Percentiles rank a stretch among this genome's conserved stretches.
phyloP scores from a whole-genome alignment of 2,888 invertebrate species.

The Hyppa rectilinea region DNA sequence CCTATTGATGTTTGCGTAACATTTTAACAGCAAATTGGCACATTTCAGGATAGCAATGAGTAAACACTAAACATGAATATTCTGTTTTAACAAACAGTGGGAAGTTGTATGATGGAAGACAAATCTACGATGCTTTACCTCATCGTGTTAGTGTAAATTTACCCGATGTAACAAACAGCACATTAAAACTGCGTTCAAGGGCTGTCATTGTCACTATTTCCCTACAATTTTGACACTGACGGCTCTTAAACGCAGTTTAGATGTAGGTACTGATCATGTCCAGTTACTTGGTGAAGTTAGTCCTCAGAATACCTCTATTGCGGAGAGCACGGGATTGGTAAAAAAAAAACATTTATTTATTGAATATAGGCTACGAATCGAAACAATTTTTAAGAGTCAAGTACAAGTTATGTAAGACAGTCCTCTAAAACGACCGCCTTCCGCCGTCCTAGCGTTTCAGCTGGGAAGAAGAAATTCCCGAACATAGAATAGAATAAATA shows the following conservation, averaged over 20 bases:
- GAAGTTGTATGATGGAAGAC: not conserved
- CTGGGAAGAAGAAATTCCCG: not conserved
- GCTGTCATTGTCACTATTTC: too few relatives aligned
- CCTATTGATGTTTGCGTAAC: not conserved
- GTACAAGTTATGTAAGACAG: not conserved
- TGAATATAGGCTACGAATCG: too few relatives aligned
- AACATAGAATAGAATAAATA: too few relatives aligned
- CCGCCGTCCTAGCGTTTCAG: not conserved
- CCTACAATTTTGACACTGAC: too few relatives aligned
- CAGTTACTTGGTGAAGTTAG: too few relatives aligned
- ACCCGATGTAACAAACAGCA: too few relatives aligned
- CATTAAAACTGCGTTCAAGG: too few relatives aligned
- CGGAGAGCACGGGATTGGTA: not conserved
- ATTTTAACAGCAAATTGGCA: not conserved
- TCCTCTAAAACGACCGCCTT: not conserved
- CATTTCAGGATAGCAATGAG: not conserved
- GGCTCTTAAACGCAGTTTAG: too few relatives aligned
- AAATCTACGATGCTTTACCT: not conserved
- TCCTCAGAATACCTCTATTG: too few relatives aligned
- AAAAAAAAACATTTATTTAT: not conserved
- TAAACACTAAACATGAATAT: constrained; percentile 5
- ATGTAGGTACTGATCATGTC: too few relatives aligned
- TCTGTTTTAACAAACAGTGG: too few relatives aligned
- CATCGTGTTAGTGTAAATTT: too few relatives aligned
- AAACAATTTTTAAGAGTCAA: not conserved